Evolutionary conservation across 2,888 invertebrate species (phyloP).

Genomic region (Aspidapion aeneum): DNA sequence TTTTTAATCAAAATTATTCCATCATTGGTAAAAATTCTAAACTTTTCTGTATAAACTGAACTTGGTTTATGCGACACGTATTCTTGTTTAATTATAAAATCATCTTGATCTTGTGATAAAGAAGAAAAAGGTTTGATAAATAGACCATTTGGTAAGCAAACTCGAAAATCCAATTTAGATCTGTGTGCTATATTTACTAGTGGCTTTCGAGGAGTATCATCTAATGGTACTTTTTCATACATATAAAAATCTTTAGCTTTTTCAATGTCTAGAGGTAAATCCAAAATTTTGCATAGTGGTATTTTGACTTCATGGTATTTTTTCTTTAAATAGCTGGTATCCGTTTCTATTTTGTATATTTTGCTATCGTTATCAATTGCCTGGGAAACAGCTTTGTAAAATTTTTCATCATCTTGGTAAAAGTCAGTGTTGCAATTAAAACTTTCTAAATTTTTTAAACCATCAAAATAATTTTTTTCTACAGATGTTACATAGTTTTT

Average conservation of each 20-base stretch:
- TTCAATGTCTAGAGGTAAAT: neutral
- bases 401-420: constrained; percentile 13
- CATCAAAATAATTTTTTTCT: constrained; percentile 19
- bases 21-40: constrained; percentile 33
- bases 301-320: constrained; percentile 17
- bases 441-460: constrained; percentile 1
- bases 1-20: constrained; percentile 34
- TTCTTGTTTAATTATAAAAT: constrained; percentile 34
- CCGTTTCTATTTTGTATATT: constrained; percentile 31
- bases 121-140: constrained; percentile 29
- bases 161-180: constrained; percentile 27
- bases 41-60: constrained; percentile 29
- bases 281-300: constrained; percentile 18
- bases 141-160: constrained; percentile 35
- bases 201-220: constrained; percentile 8
- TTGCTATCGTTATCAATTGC: constrained; percentile 18
- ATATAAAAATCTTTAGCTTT: neutral
- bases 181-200: neutral
- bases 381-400: constrained; percentile 18
- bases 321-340: constrained; percentile 22
- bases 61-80: constrained; percentile 20
- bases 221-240: constrained; percentile 13
- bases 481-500: neutral
- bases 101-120: constrained; percentile 16
- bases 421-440: neutral